Evolutionary conservation across 2,888 invertebrate genomes (phyloP), one percentile per base, ranked within the genome.

Genomic region (Brachyopa scutellaris): DNA sequence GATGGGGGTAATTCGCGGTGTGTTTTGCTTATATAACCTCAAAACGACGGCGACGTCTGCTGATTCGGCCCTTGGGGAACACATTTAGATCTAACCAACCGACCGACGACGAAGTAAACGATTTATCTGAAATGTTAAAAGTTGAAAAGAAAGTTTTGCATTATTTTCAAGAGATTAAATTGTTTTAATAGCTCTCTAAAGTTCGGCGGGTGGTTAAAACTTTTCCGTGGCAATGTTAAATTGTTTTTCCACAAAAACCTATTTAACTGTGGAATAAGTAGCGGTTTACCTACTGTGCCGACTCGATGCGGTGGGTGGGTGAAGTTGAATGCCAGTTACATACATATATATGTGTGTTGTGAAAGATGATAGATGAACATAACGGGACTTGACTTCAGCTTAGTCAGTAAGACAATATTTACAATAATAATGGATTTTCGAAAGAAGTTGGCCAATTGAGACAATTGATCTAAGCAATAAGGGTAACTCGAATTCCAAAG

Each of bases 111-210:
- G 40, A 82, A 82, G 70, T 77, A 70, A 82, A 59, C 77, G 77
- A 82, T 82, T 82, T 82, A 82, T 82, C 77, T 82, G 77, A 77
- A 77, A 82, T 69, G 82, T 59, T 61, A 82, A 72, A 82, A 82
- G 70, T 72, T 77, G 31, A 53, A 55, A 82, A 77, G 59, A 82
- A 82, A 82, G 79, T 79, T 84, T 84, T 84, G 74, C 62, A 78
- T 84, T 85, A 84, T 86, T 88, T 88, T 88, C 87, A 87, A 89
- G 88, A 88, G 88, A 89, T 89, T 89, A 89, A 89, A 89, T 89
- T 88, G 89, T 89, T 89, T 89, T 89, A 89, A 89, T 89, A 88
- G 89, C 87, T 88, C 42, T n/a, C 31, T 9, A 36, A 76, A 82
- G 82, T 82, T 82, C 38, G 64, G 31, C 19, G 57, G 79, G 70